Evolutionary conservation across 2,888 invertebrate species (phyloP), one percentile per base, ranked within the genome.

Genomic region (Tetranychus truncatus): DNA sequence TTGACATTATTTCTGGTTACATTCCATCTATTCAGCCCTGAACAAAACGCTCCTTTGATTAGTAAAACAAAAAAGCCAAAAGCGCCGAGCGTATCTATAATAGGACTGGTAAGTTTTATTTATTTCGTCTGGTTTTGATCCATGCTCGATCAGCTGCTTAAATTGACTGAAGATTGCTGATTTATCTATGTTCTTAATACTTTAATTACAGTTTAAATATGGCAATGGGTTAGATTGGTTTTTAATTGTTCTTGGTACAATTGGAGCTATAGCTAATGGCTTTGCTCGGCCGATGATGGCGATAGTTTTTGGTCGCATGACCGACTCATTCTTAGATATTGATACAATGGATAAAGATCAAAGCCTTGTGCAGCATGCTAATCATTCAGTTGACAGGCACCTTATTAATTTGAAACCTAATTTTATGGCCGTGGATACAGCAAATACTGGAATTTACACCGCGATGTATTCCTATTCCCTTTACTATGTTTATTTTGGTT

Each of bases 261-360:
- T 81, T 20, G 84, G 83, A 9, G 77, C 81, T 0, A 44, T 83
- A 18, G 82, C 82, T 46, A 84, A 84, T 77, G 86, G 86, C 65
- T 83, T 84, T 5, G 85, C 85, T 66, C 84, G 85, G 79, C 86
- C 86, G 0, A 79, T 85, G 1, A 81, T 86, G 67, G 84, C 85
- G 6, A 81, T 85, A 45, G 82, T 86, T 21, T 85, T 86, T 78
- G 86, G 86, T 5, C 81, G 82, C 73, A 84, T 85, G 84, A 86
- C 86, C 45, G 83, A 86, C 76, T 82, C 82, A 1, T 85, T 86
- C 78, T 80, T 86, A 55, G 46, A 71, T 74, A 81, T 80, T 44
- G 72, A 76, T 34, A 67, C 67, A 71, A 15, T 66, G 11, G 44
- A 67, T 44, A 15, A 24, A 44, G 20, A 34, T 67, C 67, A 34